Evolutionary conservation across 2,797 vertebrate genomes (phyloP).

Genomic region (Taeniopygia guttata): DNA sequence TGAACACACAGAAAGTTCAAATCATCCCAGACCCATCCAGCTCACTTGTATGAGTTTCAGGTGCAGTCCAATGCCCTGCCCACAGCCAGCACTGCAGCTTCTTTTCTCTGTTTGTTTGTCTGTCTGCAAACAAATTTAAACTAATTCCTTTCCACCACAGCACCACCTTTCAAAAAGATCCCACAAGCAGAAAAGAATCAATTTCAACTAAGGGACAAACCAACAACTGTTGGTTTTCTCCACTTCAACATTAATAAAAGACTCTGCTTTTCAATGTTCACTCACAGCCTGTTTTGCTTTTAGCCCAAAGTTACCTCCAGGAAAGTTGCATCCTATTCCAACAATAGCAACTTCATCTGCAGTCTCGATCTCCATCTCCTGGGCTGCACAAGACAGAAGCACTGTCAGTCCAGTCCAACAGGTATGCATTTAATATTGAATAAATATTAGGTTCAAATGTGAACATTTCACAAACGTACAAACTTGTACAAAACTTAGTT

Average conservation of each 20-base stretch:
- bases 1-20: neutral
- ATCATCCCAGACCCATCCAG: neutral
- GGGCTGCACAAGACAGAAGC: neutral
- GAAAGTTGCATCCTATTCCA: conserved; percentile 87
- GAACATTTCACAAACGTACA: neutral
- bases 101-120: neutral
- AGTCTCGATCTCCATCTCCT: conserved; percentile 67
- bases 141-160: rapidly evolving
- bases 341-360: conserved; percentile 79
- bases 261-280: neutral
- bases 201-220: neutral
- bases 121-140: neutral
- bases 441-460: neutral
- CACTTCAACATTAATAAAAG: neutral
- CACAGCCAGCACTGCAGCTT: neutral
- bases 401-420: neutral
- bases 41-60: neutral
- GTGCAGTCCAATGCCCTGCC: neutral
- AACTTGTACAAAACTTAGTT: neutral
- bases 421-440: neutral
- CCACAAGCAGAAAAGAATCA: neutral
- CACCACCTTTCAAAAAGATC: neutral
- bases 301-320: conserved; percentile 74
- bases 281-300: neutral
- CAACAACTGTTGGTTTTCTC: neutral